Base-by-base conservation (phyloP, 2,113 vertebrate genomes). In the Callipepla californica region DNA sequence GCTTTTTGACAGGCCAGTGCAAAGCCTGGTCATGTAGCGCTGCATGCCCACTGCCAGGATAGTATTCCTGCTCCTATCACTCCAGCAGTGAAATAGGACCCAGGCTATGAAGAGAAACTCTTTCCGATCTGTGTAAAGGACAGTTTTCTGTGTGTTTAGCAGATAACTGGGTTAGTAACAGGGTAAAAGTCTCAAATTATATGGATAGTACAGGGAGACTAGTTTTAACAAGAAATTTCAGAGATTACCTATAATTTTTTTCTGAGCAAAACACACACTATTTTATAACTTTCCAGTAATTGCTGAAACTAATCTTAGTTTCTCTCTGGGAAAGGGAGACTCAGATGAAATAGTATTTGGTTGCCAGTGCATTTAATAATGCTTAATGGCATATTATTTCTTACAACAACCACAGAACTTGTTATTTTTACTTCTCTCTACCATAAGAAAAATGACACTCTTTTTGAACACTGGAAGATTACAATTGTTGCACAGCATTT, bases 241-340 rank as follows among this genome's bases (percentile, higher is more conserved):
- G 68, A 45, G 53, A 92, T 92, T 83, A 79, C 36, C 84, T 89
- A 22, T 79, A 92, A 92, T 89, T 93, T 96, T 57, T 76, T 79
- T 66, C 62, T 53, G 77, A 76, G 86, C 13, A 93, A 90, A 94
- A 89, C 23, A 7, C 59, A 58, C 44, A 57, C 7, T 92, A 58
- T 94, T 96, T 90, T 92, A 78, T 86, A 80, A 75, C 53, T 78
- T 90, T 87, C 40, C 15, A 76, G 77, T 81, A 82, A 36, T 42
- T 45, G 58, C 70, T 70, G 28, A 45, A 81, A 89, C 26, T 55
- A 73, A 75, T 63, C 38, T 87, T 42, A 32, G 42, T 58, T 89
- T 63, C 30, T 76, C 90, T 50, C 78, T 61, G 70, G 61, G 61
- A 87, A 58, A 79, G 4, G 15, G 48, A 89, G 77, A 79, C 75